Base-by-base conservation (phyloP, 1,140 invertebrate species). In the Papilio machaon region DNA sequence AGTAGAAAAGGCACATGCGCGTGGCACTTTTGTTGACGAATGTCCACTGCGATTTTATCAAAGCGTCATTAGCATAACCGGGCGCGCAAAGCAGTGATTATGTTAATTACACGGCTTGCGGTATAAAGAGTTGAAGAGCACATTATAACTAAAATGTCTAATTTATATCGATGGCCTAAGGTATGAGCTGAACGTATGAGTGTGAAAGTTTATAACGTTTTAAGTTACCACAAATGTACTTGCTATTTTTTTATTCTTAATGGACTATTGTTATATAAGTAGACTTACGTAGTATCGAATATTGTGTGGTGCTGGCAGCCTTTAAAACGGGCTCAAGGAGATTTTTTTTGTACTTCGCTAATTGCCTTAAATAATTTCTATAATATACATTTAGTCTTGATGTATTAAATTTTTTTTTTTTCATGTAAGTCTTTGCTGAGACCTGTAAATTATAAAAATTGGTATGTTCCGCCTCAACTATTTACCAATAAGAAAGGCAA, bases 11-110 rank as follows among this genome's bases (percentile, higher is more conserved):
- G 4, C 15, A 11, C 15, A 78, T 77, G 73, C 67, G 13, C 73
- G 73, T 60, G 54, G 52, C 52, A 77, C 49, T 80, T 81, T 73
- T 83, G 80, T 73, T 79, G 74, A 58, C 47, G 80, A 84, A 60
- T 82, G 82, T 88, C 81, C 80, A 75, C 49, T 75, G 82, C 79
- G 85, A 81, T 88, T 82, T 73, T 84, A 87, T 88, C 79, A 67
- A 79, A 85, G 80, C 70, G 30, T 17, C 79, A 86, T 87, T 89
- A 87, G 81, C 88, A 88, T 87, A 90, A 89, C 87, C 82, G 82
- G 88, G 86, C 83, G 82, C 70, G 77, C 77, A 19, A 80, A 85
- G 82, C 80, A 73, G 79, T 82, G 83, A 88, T 88, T 89, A 89
- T 87, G 85, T 30, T 87, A 88, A 89, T 87, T 87, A 85, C 76